Evolutionary conservation across 1,140 invertebrate genomes (phyloP).

Genomic region (Bombus difficillimus): DNA sequence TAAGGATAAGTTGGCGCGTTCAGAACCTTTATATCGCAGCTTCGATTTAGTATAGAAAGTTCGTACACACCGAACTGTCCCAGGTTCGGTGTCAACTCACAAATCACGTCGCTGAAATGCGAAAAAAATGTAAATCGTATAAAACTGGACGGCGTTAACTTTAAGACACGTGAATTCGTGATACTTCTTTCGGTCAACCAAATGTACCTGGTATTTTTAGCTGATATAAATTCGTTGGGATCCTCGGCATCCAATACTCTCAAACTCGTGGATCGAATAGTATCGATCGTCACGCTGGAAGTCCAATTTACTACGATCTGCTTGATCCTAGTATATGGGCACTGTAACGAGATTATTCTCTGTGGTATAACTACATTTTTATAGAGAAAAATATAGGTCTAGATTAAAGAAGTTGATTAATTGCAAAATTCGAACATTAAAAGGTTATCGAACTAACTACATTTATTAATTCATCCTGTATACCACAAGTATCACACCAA

Average conservation of each 20-base stretch:
- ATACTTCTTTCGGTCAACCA: background rate
- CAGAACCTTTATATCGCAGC: conserved; percentile 83
- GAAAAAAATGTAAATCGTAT: conserved; percentile 46
- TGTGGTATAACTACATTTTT: background rate
- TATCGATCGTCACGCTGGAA: conserved; percentile 76
- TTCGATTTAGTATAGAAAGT: conserved; percentile 82
- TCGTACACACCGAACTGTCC: conserved; percentile 90
- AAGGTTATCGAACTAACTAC: background rate
- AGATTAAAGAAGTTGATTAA: background rate
- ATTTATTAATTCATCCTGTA: background rate
- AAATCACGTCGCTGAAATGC: conserved; percentile 79
- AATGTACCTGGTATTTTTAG: conserved; percentile 66
- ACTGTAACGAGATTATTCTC: conserved; percentile 68
- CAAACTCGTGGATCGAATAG: conserved; percentile 74
- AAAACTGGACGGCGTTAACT: background rate
- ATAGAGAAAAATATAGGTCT: background rate
- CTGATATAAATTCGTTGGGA: conserved; percentile 64
- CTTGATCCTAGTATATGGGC: conserved; percentile 80
- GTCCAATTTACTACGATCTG: conserved; percentile 51
- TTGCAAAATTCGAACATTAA: background rate
- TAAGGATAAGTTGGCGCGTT: conserved; percentile 88
- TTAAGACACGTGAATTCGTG: background rate
- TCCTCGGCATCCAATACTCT: conserved; percentile 75
- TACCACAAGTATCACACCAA: too few species aligned
- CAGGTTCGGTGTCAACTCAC: conserved; percentile 84